Evolutionary conservation across 2,888 invertebrate species (phyloP).

Genomic region (Acanthosepion pharaonis): DNA sequence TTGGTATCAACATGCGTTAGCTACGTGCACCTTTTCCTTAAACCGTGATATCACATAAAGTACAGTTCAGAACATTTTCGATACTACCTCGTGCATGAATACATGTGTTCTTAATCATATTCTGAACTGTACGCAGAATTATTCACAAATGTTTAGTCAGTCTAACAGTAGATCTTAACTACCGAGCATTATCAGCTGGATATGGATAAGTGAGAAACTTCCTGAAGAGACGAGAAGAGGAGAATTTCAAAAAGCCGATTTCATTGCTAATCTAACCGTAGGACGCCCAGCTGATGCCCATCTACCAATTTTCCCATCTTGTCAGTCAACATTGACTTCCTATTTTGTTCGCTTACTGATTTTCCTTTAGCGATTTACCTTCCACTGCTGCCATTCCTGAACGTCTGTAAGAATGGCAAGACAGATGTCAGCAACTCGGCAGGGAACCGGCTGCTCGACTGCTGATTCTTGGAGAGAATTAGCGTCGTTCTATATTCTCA

Average conservation of each 20-base stretch:
- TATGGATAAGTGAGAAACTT: neutral
- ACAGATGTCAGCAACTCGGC: neutral
- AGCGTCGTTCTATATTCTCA: neutral
- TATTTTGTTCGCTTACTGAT: neutral
- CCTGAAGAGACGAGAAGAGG: neutral
- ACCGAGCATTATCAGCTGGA: neutral
- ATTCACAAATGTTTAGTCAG: too few species aligned
- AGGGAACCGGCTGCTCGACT: neutral
- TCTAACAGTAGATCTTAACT: too few species aligned
- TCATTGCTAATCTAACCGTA: neutral
- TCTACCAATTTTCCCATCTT: neutral
- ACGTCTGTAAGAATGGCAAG: neutral
- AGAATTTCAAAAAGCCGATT: neutral
- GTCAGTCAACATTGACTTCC: conserved; percentile 9
- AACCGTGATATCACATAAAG: too few species aligned
- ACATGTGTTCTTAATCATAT: too few species aligned
- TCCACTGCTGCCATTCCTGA: neutral
- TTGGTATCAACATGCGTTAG: too few species aligned
- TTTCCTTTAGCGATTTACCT: neutral
- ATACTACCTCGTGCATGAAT: too few species aligned
- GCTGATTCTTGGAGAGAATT: neutral
- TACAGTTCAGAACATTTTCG: too few species aligned
- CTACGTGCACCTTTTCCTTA: too few species aligned
- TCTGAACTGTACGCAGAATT: too few species aligned
- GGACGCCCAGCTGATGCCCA: neutral